Conservation (phyloP, 2,797 vertebrate species). For the Percopsis omiscomaycus region DNA sequence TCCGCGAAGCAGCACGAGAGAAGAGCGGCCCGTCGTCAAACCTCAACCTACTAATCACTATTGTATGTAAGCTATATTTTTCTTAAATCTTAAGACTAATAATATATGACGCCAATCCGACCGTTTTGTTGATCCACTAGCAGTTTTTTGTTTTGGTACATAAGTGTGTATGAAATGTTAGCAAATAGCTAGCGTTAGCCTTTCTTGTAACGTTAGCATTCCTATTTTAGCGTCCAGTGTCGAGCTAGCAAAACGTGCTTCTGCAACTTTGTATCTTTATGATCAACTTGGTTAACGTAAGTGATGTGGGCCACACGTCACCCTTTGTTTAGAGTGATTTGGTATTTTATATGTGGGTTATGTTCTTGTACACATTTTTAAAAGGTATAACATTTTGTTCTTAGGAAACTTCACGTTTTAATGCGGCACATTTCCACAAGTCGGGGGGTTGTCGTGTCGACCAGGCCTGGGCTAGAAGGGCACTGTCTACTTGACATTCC, state of each 20-base stretch:
- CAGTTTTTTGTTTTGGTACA: neutral
- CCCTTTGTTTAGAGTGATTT: neutral
- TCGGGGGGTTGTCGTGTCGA: constrained; percentile 35
- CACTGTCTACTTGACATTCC: constrained; percentile 3
- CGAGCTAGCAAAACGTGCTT: constrained; percentile 66
- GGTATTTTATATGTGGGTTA: neutral
- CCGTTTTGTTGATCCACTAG: neutral
- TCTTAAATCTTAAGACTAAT: neutral
- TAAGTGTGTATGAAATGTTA: neutral
- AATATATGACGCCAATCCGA: neutral
- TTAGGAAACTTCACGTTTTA: constrained; percentile 13
- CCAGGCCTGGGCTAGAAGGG: constrained; percentile 51
- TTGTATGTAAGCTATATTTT: constrained; percentile 61
- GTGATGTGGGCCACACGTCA: neutral
- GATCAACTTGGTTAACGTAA: neutral
- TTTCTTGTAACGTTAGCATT: constrained; percentile 36
- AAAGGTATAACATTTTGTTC: neutral
- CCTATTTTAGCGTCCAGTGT: constrained; percentile 27
- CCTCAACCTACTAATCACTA: constrained; percentile 53
- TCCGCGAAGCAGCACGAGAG: constrained; percentile 59
- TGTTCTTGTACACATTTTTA: fast-evolving
- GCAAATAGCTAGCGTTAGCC: constrained; percentile 39
- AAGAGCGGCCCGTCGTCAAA: constrained; percentile 60
- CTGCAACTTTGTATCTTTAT: constrained; percentile 16
- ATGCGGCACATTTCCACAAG: constrained; percentile 49